phyloP scores from a whole-genome alignment of 2,113 vertebrate species.

The Oxyura jamaicensis region DNA sequence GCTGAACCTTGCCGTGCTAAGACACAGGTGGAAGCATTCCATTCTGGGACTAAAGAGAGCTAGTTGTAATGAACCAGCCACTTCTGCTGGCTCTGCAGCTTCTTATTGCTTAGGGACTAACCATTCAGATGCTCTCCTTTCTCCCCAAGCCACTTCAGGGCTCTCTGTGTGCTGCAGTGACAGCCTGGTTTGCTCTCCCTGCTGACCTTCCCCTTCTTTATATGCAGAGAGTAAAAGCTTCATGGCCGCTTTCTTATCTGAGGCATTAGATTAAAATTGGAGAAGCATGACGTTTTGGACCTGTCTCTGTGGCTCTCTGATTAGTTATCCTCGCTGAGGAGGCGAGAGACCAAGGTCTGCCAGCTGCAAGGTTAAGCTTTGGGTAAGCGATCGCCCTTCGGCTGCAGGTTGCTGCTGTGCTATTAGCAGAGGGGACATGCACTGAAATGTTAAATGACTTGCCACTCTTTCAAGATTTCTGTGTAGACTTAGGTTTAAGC shows the following conservation, averaged over 20 bases:
- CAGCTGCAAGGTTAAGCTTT: constrained; percentile 46
- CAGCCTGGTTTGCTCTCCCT: not conserved
- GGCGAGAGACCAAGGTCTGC: not conserved
- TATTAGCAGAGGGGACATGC: not conserved
- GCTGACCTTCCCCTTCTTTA: not conserved
- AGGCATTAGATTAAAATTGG: constrained; percentile 13
- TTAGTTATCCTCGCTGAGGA: constrained; percentile 25
- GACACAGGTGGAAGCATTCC: not conserved
- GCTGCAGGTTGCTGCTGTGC: not conserved
- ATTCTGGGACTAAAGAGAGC: not conserved
- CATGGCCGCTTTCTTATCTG: not conserved
- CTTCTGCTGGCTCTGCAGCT: not conserved
- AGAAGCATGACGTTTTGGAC: not conserved
- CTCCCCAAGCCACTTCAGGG: not conserved
- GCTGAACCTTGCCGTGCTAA: not conserved
- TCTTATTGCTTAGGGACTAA: not conserved
- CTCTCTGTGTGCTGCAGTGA: not conserved
- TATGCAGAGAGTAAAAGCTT: not conserved
- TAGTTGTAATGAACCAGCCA: not conserved
- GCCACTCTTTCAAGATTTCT: not conserved
- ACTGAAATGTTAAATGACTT: constrained; percentile 39
- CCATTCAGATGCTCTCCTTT: not conserved
- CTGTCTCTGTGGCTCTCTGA: constrained; percentile 15
- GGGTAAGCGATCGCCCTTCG: not conserved
- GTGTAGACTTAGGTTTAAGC: not conserved